Evolutionary conservation across 2,888 invertebrate species (phyloP).

Genomic region (Esperia sulphurella): DNA sequence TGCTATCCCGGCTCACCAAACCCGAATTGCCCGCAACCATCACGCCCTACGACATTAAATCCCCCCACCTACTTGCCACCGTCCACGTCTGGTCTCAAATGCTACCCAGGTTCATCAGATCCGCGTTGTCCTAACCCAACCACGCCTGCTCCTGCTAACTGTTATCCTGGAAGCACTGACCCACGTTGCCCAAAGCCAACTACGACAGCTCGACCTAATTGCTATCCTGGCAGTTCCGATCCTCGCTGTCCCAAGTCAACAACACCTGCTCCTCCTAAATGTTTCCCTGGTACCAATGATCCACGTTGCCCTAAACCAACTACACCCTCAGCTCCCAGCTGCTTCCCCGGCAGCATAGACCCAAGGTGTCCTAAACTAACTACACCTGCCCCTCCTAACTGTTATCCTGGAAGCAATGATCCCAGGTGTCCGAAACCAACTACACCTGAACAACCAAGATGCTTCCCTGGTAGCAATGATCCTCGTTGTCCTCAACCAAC

Average conservation of each 20-base stretch:
- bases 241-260: constrained; percentile 34
- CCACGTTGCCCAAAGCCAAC: constrained; percentile 34
- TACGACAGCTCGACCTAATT: constrained; percentile 17
- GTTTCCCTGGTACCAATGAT: constrained; percentile 29
- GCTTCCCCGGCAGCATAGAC: constrained; percentile 30
- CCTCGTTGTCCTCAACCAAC: constrained; percentile 18
- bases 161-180: constrained; percentile 29
- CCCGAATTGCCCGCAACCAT: constrained; percentile 39
- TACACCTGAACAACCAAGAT: constrained; percentile 26
- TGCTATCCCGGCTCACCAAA: constrained; percentile 29
- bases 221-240: constrained; percentile 43
- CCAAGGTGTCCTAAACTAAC: constrained; percentile 18
- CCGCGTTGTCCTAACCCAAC: constrained; percentile 30
- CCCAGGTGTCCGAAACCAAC: constrained; percentile 17
- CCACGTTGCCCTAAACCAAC: constrained; percentile 30
- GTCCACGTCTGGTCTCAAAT: constrained; percentile 20
- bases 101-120: constrained; percentile 36
- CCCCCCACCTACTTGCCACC: constrained; percentile 31
- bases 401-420: constrained; percentile 29
- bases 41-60: constrained; percentile 27
- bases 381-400: constrained; percentile 15
- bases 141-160: constrained; percentile 30
- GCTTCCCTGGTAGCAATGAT: constrained; percentile 17
- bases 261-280: constrained; percentile 25
- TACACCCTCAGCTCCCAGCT: constrained; percentile 23